Base-by-base conservation (phyloP, 2,797 vertebrate genomes). In the Numenius phaeopus region DNA sequence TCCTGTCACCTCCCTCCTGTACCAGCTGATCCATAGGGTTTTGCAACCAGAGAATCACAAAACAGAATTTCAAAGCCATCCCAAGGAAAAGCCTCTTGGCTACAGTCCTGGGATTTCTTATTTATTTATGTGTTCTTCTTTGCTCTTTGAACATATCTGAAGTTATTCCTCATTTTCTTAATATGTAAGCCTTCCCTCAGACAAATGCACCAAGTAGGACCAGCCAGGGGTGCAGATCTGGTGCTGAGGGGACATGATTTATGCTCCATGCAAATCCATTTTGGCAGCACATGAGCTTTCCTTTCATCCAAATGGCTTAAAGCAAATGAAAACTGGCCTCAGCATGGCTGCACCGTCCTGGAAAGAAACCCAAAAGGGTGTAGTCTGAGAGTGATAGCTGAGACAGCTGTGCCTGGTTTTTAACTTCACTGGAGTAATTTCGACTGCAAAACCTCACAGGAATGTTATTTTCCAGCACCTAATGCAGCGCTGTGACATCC, bases 281-380 rank as follows among this genome's bases (percentile, higher is more conserved):
- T 79, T 94, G 94, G 95, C 87, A 95, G 80, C 46, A 30, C 27
- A 50, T 5, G 50, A 91, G 50, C 61, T 55, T 90, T 90, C 24
- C 57, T 90, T 96, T 75, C 88, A 89, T 90, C 88, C 90, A 93
- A 94, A 89, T 80, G 44, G 20, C 94, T 95, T 73, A 84, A 92
- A 94, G 88, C 86, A 79, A 87, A 79, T 30, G 91, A 77, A 96
- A 95, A 90, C 84, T 59, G 71, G 85, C 77, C 70, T 12, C 2
- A 62, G n/a, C 52, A 14, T 14, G 57, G 88, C 90, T 82, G 70
- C 39, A 13, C 15, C 7, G 4, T 50, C 86, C 83, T 89, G 88
- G 93, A 92, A 93, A 89, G 75, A 67, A 90, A 96, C 62, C 32
- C 62, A 87, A 71, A 84, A 26, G 59, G 50, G 64, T 89, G 82